A percentile compares a stretch with the other conserved stretches of the same genome.
Evolutionary conservation across 2,113 vertebrate species (phyloP).

Genomic region (Phaethon lepturus): DNA sequence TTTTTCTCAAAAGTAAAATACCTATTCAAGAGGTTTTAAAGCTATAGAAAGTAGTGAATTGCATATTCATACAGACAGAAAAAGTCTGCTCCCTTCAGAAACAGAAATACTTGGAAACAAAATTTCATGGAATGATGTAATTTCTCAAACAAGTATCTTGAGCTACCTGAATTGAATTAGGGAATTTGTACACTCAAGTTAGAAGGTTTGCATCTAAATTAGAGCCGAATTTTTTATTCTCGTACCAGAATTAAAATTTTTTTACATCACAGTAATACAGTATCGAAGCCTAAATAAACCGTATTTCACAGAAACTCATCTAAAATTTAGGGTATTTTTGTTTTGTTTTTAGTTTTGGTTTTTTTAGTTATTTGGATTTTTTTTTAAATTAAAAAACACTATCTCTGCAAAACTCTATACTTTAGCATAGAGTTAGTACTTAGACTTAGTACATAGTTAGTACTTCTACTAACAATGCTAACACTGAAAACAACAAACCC

Average conservation of each 20-base stretch:
- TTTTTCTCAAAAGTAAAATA: background rate
- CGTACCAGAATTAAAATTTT: background rate
- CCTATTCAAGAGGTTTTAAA: background rate
- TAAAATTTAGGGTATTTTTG: background rate
- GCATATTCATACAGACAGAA: background rate
- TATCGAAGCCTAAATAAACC: background rate
- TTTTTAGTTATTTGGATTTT: background rate
- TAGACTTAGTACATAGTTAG: no score
- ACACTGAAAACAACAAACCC: background rate
- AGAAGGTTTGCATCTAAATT: background rate
- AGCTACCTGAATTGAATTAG: background rate
- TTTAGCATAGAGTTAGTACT: no score
- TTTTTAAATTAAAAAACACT: background rate
- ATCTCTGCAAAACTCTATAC: background rate
- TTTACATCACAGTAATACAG: background rate
- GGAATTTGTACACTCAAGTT: background rate
- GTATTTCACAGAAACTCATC: background rate
- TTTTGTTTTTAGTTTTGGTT: background rate
- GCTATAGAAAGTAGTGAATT: background rate
- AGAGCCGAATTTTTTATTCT: background rate
- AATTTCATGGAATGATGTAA: background rate
- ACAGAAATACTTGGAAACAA: background rate
- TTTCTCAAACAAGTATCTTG: background rate
- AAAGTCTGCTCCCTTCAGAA: background rate
- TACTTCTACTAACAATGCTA: background rate